Base-by-base conservation (phyloP, 2,888 invertebrate genomes). In the Eremobia ochroleuca region DNA sequence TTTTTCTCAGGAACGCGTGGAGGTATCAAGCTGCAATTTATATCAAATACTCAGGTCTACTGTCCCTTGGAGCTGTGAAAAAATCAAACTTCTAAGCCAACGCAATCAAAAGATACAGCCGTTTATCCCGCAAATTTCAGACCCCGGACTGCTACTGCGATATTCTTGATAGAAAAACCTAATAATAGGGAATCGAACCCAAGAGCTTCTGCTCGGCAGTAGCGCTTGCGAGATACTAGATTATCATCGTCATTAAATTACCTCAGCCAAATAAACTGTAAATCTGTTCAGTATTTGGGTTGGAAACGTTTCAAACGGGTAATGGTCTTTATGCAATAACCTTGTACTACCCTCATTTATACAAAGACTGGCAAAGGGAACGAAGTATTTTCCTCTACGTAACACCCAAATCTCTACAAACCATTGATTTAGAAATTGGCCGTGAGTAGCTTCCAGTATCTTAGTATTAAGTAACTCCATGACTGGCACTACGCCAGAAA, bases 401-500 rank as follows among this genome's bases (percentile, higher is more conserved):
- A 34, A 15, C 18, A 43, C 13, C 18, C 4, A 59, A 73, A 40
- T 34, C n/a, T 49, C 15, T 46, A 25, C 18, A 55, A 28, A 52
- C 1, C 43, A 66, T 66, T 58, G 55, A 68, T 55, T 61, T 25
- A 55, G 52, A 79, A 82, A 70, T 79, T 59, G 62, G 46, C 69
- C 34, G 21, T 40, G 34, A 66, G 28, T n/a, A 34, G 34, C 6
- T 52, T 43, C 40, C 40, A 55, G 40, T 68, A 69, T n/a, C 62
- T 59, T 43, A 65, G 34, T 15, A 76, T 74, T 55, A 46, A 76
- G 66, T 2, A 46, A 64, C 80, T 84, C 62, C n/a, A 43, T 67
- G 73, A 31, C 62, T 82, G 82, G 82, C 70, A 46, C 2, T 4
- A 18, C 0, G 70, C 81, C 82, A 82, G 66, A 52, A 82, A 79